Evolutionary conservation across 2,797 vertebrate species (phyloP), one percentile per base, ranked within the genome.

Genomic region (Pipistrellus pygmaeus): DNA sequence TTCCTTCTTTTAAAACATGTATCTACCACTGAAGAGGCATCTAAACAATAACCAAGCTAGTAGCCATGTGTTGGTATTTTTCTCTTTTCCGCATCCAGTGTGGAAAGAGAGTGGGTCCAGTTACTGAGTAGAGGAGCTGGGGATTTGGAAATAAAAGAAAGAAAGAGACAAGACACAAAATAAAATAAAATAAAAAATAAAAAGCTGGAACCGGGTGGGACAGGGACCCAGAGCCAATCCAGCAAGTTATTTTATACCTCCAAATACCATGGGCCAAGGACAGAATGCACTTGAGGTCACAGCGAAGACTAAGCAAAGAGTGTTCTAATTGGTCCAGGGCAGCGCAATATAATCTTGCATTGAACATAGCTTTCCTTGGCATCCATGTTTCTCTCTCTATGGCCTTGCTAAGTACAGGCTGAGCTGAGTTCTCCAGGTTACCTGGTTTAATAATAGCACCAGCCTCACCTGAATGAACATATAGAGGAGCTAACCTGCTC

Each of bases 301-400:
- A 30, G 48, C 8, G 20, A 88, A 71, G 48, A 27, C 41, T 17
- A 13, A 41, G 21, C 4, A 4, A n/a, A 66, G 25, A 8, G 7
- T 41, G 6, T 44, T n/a, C 15, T 44, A 5, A n/a, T 2, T 20
- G 60, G 14, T 15, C 1, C 2, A 23, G 11, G 11, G 21, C 5
- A 30, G 73, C 35, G n/a, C 41, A 23, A 3, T 6, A 51, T 7
- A 12, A 2, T 4, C 23, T 25, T n/a, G 35, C 18, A 1, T 0
- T 44, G n/a, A 23, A 68, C 0, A 0, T 3, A 18, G 44, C 25
- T 83, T 21, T 51, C 38, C 18, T 4, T 46, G 72, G 7, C 8
- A 14, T 30, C 25, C 4, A 5, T 41, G n/a, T 78, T 14, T 51
- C 44, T 81, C 68, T 32, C 51, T 32, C 6, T n/a, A 41, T 2